Evolutionary conservation across 2,888 invertebrate species (phyloP), one percentile per base, ranked within the genome.

Genomic region (Aelia acuminata): DNA sequence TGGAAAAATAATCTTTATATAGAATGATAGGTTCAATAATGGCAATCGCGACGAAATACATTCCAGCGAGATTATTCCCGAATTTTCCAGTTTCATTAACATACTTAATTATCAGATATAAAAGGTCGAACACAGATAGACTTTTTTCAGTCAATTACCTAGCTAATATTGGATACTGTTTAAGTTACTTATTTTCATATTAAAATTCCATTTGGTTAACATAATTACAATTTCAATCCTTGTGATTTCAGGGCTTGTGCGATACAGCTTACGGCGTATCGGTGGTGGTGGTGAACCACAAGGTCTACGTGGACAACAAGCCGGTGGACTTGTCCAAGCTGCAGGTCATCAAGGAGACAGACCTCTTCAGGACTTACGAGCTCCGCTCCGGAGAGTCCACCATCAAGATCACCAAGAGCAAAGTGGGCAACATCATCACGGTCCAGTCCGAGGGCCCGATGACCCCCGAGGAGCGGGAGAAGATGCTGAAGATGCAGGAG

Each of bases 331-430:
- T 80, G 11, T 1, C 39, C n/a, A 80, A 80, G 15, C 43, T 43
- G 4, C 80, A 80, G 43, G 22, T 43, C 11, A 80, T 80, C 43
- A 80, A 43, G n/a, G 80, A 80, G 0, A 43, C 31, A 4, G 35
- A 35, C 43, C n/a, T 80, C 22, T 80, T 11, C 43, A 80, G 2
- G 3, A 80, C 43, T 13, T 80, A 80, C 15, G 11, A 43, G 80
- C 22, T 80, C 1, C 39, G 43, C 39, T 80, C 39, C n/a, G 80
- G 80, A 5, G 43, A 80, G 10, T 80, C 80, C 3, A 47, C 43
- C 47, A 80, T 80, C 39, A 80, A 43, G 11, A 80, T 80, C 8
- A 80, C 43, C n/a, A 80, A 80, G 43, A 47, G n/a, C 43, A 80
- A 80, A 47, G 4, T 80, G 3, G 80, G 80, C 22, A 80, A 80